These are phyloP conservation scores for Ophion ventricosus DNA, from an alignment of 2,888 invertebrate species.

Conservation along the genomic window DNA sequence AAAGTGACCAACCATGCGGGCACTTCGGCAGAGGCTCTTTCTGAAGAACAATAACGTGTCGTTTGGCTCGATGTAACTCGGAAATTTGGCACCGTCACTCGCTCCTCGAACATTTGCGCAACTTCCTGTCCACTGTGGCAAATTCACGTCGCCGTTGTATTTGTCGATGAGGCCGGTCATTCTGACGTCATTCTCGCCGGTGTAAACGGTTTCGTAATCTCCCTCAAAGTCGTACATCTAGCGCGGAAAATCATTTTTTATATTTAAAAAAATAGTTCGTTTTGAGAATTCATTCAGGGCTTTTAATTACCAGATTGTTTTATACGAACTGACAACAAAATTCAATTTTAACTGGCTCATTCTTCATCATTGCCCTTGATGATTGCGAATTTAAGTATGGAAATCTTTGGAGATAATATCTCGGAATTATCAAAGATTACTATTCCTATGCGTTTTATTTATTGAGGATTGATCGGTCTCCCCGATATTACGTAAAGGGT, in stretches of 20 bases:
- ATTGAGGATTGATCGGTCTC: neutral
- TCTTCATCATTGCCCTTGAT: too few species aligned
- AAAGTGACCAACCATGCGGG: constrained; percentile 87
- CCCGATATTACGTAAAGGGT: neutral
- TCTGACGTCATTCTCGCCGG: constrained; percentile 87
- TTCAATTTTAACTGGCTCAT: too few species aligned
- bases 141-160: constrained; percentile 88
- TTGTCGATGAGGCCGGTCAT: constrained; percentile 90
- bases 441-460: neutral
- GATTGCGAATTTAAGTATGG: too few species aligned
- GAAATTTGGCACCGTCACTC: constrained; percentile 94
- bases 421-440: too few species aligned
- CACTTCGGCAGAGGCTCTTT: constrained; percentile 94
- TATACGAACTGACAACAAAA: neutral
- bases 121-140: constrained; percentile 92
- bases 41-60: constrained; percentile 91
- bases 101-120: constrained; percentile 91
- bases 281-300: neutral
- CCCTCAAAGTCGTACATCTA: constrained; percentile 94
- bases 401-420: too few species aligned
- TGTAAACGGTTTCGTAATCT: constrained; percentile 91
- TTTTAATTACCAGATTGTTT: neutral
- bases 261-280: neutral
- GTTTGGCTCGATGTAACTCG: constrained; percentile 88
- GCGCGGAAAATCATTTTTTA: neutral